phyloP scores from a whole-genome alignment of 2,888 invertebrate genomes.

The Drosophila multiciliata region DNA sequence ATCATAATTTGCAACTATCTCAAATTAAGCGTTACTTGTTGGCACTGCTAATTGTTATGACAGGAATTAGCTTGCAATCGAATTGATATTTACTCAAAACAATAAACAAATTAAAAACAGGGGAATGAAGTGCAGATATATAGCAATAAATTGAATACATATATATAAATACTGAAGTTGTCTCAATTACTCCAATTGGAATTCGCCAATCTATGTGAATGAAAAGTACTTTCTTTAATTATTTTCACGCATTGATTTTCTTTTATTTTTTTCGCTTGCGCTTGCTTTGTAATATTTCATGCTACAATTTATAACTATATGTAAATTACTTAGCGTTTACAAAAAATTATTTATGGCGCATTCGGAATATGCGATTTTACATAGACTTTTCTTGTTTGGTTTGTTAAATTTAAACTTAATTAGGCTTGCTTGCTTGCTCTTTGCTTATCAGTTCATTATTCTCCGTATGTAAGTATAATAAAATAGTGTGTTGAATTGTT shows the following conservation, averaged over 20 bases:
- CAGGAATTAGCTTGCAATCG: slow-evolving; percentile 38
- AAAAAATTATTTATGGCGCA: slow-evolving; percentile 69
- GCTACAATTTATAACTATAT: slow-evolving; percentile 74
- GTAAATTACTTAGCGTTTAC: slow-evolving; percentile 65
- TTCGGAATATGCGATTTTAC: slow-evolving; percentile 42
- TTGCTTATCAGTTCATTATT: slow-evolving; percentile 79
- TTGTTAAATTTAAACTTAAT: slow-evolving; percentile 52
- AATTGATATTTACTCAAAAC: slow-evolving; percentile 33
- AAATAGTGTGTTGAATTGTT: slow-evolving; percentile 53
- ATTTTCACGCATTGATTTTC: slow-evolving; percentile 48
- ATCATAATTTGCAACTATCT: slow-evolving; percentile 50
- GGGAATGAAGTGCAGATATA: slow-evolving; percentile 46
- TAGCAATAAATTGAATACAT: slow-evolving; percentile 49
- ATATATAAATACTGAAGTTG: slow-evolving; percentile 1
- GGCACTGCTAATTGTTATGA: slow-evolving; percentile 44
- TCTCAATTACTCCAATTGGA: background rate
- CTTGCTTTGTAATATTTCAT: slow-evolving; percentile 68
- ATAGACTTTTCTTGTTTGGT: slow-evolving; percentile 17
- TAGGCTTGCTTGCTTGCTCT: slow-evolving; percentile 71
- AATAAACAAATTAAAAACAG: slow-evolving; percentile 12
- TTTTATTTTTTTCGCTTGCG: slow-evolving; percentile 46
- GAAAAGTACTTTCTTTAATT: background rate
- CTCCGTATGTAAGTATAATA: slow-evolving; percentile 67
- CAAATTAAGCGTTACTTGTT: slow-evolving; percentile 33
- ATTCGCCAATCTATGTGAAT: background rate